A percentile compares a stretch with the other conserved stretches of the same genome.
These are phyloP conservation scores for Eupsilia transversa DNA, from an alignment of 2,888 invertebrate species.

Conservation along the genomic window DNA sequence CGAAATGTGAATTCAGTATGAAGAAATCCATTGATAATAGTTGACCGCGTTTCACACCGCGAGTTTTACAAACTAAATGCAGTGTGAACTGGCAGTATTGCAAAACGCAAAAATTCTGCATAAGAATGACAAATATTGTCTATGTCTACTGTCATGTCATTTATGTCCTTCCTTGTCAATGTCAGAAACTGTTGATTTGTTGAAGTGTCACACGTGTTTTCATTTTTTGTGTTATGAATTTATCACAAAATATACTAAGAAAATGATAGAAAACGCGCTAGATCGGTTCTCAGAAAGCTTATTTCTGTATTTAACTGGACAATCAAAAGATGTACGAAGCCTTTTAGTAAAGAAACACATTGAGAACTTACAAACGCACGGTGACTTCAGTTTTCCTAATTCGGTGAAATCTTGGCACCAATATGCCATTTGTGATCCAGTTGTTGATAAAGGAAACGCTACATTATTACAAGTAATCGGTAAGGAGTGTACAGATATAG, in stretches of 20 bases:
- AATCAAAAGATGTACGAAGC: slow-evolving; percentile 66
- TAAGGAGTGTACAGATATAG: slow-evolving; percentile 78
- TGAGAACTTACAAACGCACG: slow-evolving; percentile 89
- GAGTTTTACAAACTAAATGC: neutral
- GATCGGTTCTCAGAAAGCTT: slow-evolving; percentile 73
- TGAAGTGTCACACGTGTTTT: slow-evolving; percentile 48
- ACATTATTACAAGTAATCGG: slow-evolving; percentile 76
- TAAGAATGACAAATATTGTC: neutral
- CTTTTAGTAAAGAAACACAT: slow-evolving; percentile 90
- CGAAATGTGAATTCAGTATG: neutral
- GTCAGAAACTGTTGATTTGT: slow-evolving; percentile 19
- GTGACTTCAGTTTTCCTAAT: slow-evolving; percentile 92
- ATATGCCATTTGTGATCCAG: slow-evolving; percentile 62
- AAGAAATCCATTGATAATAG: neutral
- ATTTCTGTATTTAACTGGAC: slow-evolving; percentile 73
- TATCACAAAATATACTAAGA: slow-evolving; percentile 13
- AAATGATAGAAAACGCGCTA: slow-evolving; percentile 76
- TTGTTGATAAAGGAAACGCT: slow-evolving; percentile 56
- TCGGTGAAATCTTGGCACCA: slow-evolving; percentile 91
- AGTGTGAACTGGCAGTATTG: neutral
- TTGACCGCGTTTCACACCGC: neutral
- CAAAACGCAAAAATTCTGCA: neutral
- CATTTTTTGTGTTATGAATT: slow-evolving; percentile 14
- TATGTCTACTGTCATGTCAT: neutral
- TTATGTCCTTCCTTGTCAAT: slow-evolving; percentile 9